These are phyloP conservation scores for Naso thynnoides DNA, from an alignment of 2,797 vertebrate genomes.

Conservation along the genomic window DNA sequence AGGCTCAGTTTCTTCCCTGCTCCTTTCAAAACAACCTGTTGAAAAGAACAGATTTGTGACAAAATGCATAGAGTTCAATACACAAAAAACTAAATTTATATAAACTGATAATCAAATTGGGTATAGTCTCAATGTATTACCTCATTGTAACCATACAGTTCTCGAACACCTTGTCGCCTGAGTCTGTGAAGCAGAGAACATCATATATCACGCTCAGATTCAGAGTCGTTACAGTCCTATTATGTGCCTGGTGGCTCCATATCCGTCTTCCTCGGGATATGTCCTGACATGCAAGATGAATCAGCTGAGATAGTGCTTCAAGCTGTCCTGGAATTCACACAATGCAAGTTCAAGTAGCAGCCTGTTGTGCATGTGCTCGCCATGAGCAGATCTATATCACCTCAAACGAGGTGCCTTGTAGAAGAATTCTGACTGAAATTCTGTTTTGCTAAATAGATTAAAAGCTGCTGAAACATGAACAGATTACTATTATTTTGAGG, in stretches of 20 bases:
- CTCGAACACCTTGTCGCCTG: slow-evolving; percentile 77
- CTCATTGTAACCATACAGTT: slow-evolving; percentile 86
- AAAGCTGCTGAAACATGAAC: background rate
- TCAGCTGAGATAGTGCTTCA: slow-evolving; percentile 48
- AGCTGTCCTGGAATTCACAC: slow-evolving; percentile 63
- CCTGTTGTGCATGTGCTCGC: slow-evolving; percentile 50
- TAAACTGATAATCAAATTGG: background rate
- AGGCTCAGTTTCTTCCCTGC: slow-evolving; percentile 85
- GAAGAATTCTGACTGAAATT: background rate
- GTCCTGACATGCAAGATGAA: slow-evolving; percentile 56
- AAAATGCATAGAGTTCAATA: slow-evolving; percentile 4
- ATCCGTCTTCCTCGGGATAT: slow-evolving; percentile 36
- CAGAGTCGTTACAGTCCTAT: slow-evolving; percentile 4
- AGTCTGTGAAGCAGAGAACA: slow-evolving; percentile 75
- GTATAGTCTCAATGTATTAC: slow-evolving; percentile 56
- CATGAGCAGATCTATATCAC: background rate
- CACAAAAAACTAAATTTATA: slow-evolving; percentile 4
- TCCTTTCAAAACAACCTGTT: slow-evolving; percentile 86
- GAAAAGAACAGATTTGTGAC: slow-evolving; percentile 25
- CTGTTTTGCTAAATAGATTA: background rate
- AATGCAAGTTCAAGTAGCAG: slow-evolving; percentile 60
- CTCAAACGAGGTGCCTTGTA: background rate
- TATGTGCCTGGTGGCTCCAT: slow-evolving; percentile 5
- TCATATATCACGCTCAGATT: slow-evolving; percentile 20
- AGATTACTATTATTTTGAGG: background rate